Percentiles rank a stretch among this genome's conserved stretches.
phyloP scores from a whole-genome alignment of 1,140 invertebrate species.

The Procambarus virginalis region DNA sequence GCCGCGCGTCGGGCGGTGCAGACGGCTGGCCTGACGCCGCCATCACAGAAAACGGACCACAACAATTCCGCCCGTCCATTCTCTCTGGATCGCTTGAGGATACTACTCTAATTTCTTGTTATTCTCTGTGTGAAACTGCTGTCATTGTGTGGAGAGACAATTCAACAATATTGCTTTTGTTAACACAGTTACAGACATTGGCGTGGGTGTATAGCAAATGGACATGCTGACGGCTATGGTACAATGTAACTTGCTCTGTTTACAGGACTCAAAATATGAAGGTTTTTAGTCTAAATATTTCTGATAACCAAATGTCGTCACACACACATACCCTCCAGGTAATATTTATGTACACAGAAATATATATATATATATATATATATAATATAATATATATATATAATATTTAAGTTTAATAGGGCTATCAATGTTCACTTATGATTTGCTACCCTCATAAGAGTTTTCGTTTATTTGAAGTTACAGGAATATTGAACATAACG shows the following conservation, averaged over 20 bases:
- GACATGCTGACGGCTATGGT: neutral
- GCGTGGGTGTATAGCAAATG: neutral
- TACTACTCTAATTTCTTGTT: conserved; percentile 21
- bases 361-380: too few relatives aligned
- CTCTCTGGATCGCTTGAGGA: conserved; percentile 25
- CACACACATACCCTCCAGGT: neutral
- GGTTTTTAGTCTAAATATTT: neutral
- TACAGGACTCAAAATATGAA: neutral
- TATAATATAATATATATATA: too few relatives aligned
- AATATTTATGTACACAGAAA: neutral
- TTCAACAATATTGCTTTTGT: neutral
- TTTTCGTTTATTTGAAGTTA: too few relatives aligned
- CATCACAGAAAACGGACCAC: conserved; percentile 46
- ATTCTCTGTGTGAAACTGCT: neutral
- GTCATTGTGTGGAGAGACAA: neutral
- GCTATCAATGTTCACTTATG: too few relatives aligned
- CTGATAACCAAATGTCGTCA: neutral
- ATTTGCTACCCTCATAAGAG: too few relatives aligned
- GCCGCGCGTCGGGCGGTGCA: conserved; percentile 27
- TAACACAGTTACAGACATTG: neutral
- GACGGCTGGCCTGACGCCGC: neutral
- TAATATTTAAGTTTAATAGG: too few relatives aligned
- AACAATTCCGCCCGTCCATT: conserved; percentile 1
- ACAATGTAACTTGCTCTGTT: too few relatives aligned
- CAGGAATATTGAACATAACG: too few relatives aligned